Base-by-base conservation (phyloP, 2,797 vertebrate species). In the Aselliscus stoliczkanus region DNA sequence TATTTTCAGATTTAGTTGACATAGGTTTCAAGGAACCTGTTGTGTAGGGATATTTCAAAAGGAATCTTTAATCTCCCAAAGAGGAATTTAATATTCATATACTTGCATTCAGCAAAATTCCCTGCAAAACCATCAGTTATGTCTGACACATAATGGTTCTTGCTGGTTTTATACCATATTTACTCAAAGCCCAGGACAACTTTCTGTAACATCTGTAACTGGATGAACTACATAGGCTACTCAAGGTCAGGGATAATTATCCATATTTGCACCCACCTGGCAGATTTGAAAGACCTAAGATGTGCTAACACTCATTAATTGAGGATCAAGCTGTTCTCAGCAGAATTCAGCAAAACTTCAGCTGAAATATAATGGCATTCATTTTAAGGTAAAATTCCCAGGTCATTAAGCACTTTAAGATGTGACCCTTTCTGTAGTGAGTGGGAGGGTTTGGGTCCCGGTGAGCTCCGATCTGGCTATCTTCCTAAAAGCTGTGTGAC, bases 321-420 rank as follows among this genome's bases (percentile, higher is more conserved):
- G 73, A 81, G 54, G 92, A 65, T 76, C 92, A 96, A 93, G 69
- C 60, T 92, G 64, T 90, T 95, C 85, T 90, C 85, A 23, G 37
- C 47, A 90, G 58, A 90, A 93, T 96, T 96, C 54, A 93, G 90
- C 47, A 92, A 92, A 88, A 90, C 23, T 93, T 69, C 47, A 96
- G 54, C 39, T 93, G 42, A 88, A 96, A 70, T 85, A 90, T 52
- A 84, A 81, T 85, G 37, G 8, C 27, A 69, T 81, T 94, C 37
- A 60, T 60, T 96, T 79, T 86, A 58, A 69, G 37, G 42, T 84
- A 86, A 91, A 50, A 88, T 82, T 86, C 47, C 75, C 27, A 86
- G 12, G 70, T 85, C 50, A 90, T 95, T 96, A 86, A 56, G 20
- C 31, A 90, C 70, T 83, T 94, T 79, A 72, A 80, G 21, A 92